phyloP scores from a whole-genome alignment of 2,888 invertebrate species.

The Meliscaeva auricollis region DNA sequence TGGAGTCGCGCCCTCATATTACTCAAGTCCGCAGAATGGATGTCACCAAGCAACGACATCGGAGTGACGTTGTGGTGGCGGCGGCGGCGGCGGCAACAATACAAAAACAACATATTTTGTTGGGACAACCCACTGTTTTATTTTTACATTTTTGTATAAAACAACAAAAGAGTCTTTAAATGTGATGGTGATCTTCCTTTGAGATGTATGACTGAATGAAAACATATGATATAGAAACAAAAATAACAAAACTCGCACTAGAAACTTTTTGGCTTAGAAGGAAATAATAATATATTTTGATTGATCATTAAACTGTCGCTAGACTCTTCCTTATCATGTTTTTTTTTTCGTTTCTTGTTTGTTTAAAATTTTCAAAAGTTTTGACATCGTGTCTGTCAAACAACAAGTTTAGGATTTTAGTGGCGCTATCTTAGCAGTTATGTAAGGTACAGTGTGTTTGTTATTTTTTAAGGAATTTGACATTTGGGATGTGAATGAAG shows the following conservation, averaged over 20 bases:
- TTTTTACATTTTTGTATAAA: not conserved
- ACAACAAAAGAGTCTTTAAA: not conserved
- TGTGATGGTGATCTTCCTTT: not conserved
- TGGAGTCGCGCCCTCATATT: conserved; percentile 69
- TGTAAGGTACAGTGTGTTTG: no score
- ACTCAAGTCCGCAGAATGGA: conserved; percentile 47
- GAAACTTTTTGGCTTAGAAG: conserved; percentile 1
- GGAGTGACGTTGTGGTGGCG: not conserved
- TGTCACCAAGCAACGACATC: conserved; percentile 49
- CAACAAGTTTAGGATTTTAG: no score
- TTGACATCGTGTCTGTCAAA: not conserved
- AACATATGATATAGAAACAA: conserved; percentile 2
- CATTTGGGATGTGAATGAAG: no score
- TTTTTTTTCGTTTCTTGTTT: not conserved
- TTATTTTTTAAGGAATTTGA: no score
- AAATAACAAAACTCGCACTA: conserved; percentile 2
- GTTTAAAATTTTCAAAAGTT: not conserved
- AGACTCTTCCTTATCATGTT: conserved; percentile 30
- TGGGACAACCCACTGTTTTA: conserved; percentile 18
- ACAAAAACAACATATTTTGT: conserved; percentile 22
- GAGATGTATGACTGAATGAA: conserved; percentile 24
- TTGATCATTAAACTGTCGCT: conserved; percentile 53
- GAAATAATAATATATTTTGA: conserved; percentile 49
- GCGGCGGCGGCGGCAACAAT: conserved; percentile 5
- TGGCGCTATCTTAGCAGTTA: no score